phyloP scores from a whole-genome alignment of 2,797 vertebrate genomes.

The Apodemus agrarius region DNA sequence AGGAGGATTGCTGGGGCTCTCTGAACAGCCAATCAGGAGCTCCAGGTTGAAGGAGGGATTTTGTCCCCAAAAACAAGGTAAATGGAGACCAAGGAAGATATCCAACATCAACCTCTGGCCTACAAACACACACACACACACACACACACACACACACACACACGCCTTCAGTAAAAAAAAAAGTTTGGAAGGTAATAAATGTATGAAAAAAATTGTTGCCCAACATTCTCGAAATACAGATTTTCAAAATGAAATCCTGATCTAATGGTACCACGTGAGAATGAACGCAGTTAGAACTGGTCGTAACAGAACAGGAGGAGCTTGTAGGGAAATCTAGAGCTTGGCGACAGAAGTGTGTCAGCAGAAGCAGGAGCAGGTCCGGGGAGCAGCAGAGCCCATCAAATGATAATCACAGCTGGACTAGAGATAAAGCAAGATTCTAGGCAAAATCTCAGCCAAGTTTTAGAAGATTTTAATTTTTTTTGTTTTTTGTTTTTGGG shows the following conservation, averaged over 20 bases:
- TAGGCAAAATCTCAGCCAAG: not conserved
- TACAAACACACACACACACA: not conserved
- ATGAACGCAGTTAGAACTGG: not conserved
- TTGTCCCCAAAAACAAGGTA: not conserved
- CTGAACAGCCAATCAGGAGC: not conserved
- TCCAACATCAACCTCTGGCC: not conserved
- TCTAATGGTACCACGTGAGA: conserved; percentile 19
- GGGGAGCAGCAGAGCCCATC: not conserved
- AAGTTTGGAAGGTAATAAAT: conserved; percentile 69
- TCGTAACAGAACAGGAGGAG: conserved; percentile 35
- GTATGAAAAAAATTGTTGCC: conserved; percentile 47
- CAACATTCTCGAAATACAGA: conserved; percentile 58
- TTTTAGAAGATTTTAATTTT: not conserved
- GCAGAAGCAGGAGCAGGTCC: not conserved
- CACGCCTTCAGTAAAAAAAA: not conserved
- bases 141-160: not conserved
- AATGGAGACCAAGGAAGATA: not conserved
- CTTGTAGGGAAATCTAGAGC: not conserved
- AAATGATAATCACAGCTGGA: not conserved
- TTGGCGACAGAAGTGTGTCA: not conserved
- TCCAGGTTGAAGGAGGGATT: not conserved
- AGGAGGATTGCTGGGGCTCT: too few relatives aligned
- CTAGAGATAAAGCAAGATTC: not conserved
- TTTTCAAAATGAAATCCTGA: conserved; percentile 67
- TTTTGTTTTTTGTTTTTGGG: too few relatives aligned